Conservation (phyloP, 2,888 invertebrate species). For the Drosophila kuntzei region DNA sequence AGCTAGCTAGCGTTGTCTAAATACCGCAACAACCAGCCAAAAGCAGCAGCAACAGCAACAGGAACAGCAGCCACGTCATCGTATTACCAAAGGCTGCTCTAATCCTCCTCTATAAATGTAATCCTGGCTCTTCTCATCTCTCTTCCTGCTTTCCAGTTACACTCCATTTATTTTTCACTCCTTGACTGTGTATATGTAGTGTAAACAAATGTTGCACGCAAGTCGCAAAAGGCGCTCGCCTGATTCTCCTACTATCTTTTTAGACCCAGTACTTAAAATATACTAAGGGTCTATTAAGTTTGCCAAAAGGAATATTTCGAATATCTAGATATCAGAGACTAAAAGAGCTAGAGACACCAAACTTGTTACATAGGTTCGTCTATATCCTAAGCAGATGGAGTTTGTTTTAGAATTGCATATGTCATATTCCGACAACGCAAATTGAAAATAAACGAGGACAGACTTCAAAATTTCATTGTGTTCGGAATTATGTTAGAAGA, state of each 20-base stretch:
- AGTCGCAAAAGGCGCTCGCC: conserved; percentile 39
- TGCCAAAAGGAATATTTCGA: too few relatives aligned
- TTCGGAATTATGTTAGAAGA: too few relatives aligned
- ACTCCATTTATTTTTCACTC: conserved; percentile 81
- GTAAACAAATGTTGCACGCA: conserved; percentile 67
- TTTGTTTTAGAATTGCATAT: too few relatives aligned
- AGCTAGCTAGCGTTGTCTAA: conserved; percentile 48
- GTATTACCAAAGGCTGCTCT: conserved; percentile 71
- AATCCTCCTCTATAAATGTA: conserved; percentile 67
- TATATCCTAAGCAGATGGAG: too few relatives aligned
- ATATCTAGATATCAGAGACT: too few relatives aligned
- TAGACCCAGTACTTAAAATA: background rate
- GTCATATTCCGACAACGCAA: too few relatives aligned
- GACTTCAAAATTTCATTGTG: too few relatives aligned
- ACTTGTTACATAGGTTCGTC: too few relatives aligned
- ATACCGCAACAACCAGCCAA: conserved; percentile 53
- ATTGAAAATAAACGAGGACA: too few relatives aligned
- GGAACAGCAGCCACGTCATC: conserved; percentile 58
- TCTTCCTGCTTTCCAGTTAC: conserved; percentile 49
- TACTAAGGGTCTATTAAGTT: background rate
- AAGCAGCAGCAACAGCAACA: conserved; percentile 29
- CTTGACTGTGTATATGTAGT: conserved; percentile 47
- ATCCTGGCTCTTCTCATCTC: conserved; percentile 53
- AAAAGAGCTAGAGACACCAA: too few relatives aligned
- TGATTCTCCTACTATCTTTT: conserved; percentile 31